Base-by-base conservation (phyloP, 2,888 invertebrate species). In the Prenolepis imparis region DNA sequence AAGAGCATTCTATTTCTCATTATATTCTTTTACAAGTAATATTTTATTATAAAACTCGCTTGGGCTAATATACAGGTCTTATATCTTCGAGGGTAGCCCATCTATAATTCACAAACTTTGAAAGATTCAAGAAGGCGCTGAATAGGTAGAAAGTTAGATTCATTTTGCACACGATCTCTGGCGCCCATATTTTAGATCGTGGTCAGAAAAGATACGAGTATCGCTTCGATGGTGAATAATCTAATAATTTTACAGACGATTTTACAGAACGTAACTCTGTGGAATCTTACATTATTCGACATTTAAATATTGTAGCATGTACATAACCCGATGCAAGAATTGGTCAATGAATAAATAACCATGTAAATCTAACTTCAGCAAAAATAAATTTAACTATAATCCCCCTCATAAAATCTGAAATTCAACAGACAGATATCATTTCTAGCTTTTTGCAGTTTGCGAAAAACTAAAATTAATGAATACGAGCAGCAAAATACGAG, bases 71-170 rank as follows among this genome's bases (percentile, higher is more conserved):
- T 18, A 28, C 12, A 52, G 3, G 12, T 66, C 18, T 41, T 41
- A 11, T 32, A 12, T 67, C 21, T 32, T 32, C 41, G 5, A 44
- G 73, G 15, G 39, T 82, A 72, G 32, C 32, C 21, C 24, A 66
- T 82, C 21, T n/a, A 39, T 57, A 81, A 87, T 86, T 87, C 68
- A 63, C 21, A n/a, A n/a, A 39, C 59, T 44, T 32, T 66, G 21
- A 63, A 74, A 84, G 70, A 86, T 87, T 87, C 63, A 87, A 63
- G 63, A 63, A 80, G 52, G n/a, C 15, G 8, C 24, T 55, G 24
- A 78, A 57, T 44, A 21, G 57, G 2, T 70, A 83, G 57, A 28
- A 55, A 70, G 32, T 32, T 32, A 15, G 36, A 24, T 36, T 61
- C 63, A 84, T 84, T 82, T 88, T 78, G 74, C 83, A 78, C 63